Percentiles rank a stretch among this genome's conserved stretches.
These are phyloP conservation scores for Geococcyx californianus DNA, from an alignment of 2,113 vertebrate genomes.

Conservation along the genomic window DNA sequence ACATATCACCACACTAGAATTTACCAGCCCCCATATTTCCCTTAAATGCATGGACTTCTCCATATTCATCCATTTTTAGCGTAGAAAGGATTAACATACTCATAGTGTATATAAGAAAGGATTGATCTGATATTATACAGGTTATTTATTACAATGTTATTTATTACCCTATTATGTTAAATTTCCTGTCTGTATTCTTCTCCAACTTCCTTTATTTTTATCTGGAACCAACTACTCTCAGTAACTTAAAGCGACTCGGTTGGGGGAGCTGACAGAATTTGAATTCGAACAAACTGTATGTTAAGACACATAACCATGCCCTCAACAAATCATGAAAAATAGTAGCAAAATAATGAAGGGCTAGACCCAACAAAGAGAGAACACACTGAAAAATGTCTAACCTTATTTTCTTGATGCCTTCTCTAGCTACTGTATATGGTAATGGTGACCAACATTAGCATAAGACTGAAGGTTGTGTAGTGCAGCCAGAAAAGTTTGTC, in stretches of 20 bases:
- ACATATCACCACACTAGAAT: background rate
- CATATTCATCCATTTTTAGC: background rate
- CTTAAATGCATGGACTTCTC: background rate
- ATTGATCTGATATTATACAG: accelerated
- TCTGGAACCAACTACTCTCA: background rate
- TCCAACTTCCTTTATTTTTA: background rate
- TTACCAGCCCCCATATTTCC: background rate
- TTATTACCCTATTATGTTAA: background rate
- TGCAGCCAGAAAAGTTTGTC: background rate
- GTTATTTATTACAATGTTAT: background rate
- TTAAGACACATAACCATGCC: background rate
- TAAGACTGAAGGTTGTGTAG: background rate
- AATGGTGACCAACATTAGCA: background rate
- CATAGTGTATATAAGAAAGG: background rate
- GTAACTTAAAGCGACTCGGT: background rate
- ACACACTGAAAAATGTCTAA: background rate
- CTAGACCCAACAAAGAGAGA: background rate
- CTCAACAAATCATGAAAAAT: background rate
- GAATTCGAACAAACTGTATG: background rate
- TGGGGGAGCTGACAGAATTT: background rate
- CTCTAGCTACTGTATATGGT: background rate
- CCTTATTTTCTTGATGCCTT: background rate
- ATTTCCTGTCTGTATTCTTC: background rate
- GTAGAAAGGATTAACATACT: background rate
- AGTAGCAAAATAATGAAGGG: background rate